Evolutionary conservation across 2,113 vertebrate species (phyloP), one percentile per base, ranked within the genome.

Genomic region (Paramormyrops kingsleyae): DNA sequence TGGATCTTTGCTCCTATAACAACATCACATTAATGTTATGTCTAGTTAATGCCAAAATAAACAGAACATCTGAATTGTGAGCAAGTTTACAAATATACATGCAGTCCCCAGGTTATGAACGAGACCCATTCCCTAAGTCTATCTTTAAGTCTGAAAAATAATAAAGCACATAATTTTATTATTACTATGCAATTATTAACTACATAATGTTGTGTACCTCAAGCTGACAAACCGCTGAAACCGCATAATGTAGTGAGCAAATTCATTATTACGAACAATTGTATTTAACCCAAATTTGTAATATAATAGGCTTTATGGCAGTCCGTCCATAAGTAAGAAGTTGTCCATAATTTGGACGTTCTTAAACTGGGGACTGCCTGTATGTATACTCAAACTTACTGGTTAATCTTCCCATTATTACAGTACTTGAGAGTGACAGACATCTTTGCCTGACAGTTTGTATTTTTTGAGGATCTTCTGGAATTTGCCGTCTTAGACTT

Each of bases 381-480:
- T 13, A 70, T 70, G 39, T 44, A 24, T 12, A 39, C 77, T 44
- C n/a, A 83, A 44, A 83, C 42, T 83, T 44, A 83, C 77, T 44
- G 31, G 39, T 44, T 83, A 83, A 39, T 83, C 42, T 83, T 83
- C 19, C 77, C 77, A 44, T 44, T 19, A 83, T 39, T 83, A 83
- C 31, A 83, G 15, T 42, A 42, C 42, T 83, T 83, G 35, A 83
- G 42, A 44, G 77, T 83, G 35, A 83, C 77, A 83, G 31, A 42
- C 77, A 83, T 83, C 77, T 83, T 83, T 44, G 77, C 77, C 77
- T 83, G 17, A 7, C 89, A 89, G 85, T 89, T 52, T 85, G 89
- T 70, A 27, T 70, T 70, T 70, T 70, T 70, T 31, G 62, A 70
- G 3, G 62, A 70, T 70, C 62, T 70, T 70, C n/a, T 12, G 27